Percentiles rank a stretch among this genome's conserved stretches.
phyloP scores from a whole-genome alignment of 2,888 invertebrate genomes.

The Melanostoma scalare region DNA sequence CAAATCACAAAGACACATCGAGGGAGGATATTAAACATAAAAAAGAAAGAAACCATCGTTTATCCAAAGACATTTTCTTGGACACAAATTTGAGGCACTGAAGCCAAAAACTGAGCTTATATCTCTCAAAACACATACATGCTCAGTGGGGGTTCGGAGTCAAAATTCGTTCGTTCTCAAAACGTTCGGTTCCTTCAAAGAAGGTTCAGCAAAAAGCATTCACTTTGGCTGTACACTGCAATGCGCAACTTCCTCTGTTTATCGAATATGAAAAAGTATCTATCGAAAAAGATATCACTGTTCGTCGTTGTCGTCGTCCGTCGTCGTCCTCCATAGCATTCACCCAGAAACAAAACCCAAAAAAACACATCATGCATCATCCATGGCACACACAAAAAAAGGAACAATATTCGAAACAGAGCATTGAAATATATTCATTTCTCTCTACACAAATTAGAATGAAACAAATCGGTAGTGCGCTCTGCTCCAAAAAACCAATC shows the following conservation, averaged over 20 bases:
- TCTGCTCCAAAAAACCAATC: conserved; percentile 35
- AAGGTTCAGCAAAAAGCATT: conserved; percentile 4
- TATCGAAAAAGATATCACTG: conserved; percentile 81
- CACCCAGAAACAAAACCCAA: conserved; percentile 6
- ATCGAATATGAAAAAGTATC: conserved; percentile 79
- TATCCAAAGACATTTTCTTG: conserved; percentile 46
- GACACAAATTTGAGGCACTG: conserved; percentile 31
- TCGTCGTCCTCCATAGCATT: conserved; percentile 30
- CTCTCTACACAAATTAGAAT: conserved; percentile 36
- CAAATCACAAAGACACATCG: not conserved
- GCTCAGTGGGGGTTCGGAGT: conserved; percentile 52
- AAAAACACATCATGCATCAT: conserved; percentile 29
- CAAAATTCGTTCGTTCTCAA: not conserved
- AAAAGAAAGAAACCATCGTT: conserved; percentile 21
- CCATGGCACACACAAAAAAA: conserved; percentile 27
- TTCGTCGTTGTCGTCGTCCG: conserved; percentile 38
- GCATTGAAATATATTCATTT: conserved; percentile 20
- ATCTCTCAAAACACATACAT: conserved; percentile 12
- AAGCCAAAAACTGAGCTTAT: conserved; percentile 40
- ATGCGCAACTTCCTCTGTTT: conserved; percentile 69
- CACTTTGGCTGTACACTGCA: conserved; percentile 51
- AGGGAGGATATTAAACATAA: conserved; percentile 11
- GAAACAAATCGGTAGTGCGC: conserved; percentile 17
- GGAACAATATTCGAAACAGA: conserved; percentile 19
- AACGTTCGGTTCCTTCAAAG: conserved; percentile 8